These are phyloP conservation scores for Spinus pinus DNA, from an alignment of 2,797 vertebrate genomes.

Conservation along the genomic window DNA sequence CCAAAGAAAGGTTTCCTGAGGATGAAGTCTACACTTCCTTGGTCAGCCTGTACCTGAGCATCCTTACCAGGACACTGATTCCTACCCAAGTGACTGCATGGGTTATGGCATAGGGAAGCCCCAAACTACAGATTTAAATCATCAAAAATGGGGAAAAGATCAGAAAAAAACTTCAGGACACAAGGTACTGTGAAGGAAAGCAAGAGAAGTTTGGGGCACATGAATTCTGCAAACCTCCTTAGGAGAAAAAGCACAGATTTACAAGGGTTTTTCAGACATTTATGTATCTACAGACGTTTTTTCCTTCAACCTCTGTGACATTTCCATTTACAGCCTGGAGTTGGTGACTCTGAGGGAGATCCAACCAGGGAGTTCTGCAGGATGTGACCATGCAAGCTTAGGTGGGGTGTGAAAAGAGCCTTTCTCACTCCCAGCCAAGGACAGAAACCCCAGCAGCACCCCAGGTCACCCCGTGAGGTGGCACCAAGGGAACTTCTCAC, in stretches of 20 bases:
- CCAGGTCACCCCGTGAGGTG: fast-evolving
- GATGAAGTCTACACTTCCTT: not conserved
- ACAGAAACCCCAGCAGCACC: not conserved
- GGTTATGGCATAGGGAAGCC: not conserved
- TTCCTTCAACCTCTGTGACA: fast-evolving
- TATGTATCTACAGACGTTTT: fast-evolving
- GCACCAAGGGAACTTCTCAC: conserved; percentile 60
- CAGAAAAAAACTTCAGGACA: not conserved
- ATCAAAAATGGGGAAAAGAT: not conserved
- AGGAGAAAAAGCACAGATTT: not conserved
- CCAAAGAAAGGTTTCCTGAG: not conserved
- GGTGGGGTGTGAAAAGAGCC: not conserved
- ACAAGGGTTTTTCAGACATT: not conserved
- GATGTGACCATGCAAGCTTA: not conserved
- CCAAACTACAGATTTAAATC: not conserved
- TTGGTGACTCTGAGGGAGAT: not conserved
- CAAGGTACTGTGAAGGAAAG: not conserved
- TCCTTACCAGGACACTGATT: not conserved
- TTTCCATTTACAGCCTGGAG: not conserved
- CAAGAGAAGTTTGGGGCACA: not conserved
- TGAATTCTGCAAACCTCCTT: not conserved
- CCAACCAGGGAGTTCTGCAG: not conserved
- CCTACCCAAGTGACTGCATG: not conserved
- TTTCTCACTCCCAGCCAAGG: not conserved
- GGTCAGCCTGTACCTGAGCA: not conserved